Evolutionary conservation across 2,113 vertebrate genomes (phyloP), one percentile per base, ranked within the genome.

Genomic region (Planiliza haematocheilus): DNA sequence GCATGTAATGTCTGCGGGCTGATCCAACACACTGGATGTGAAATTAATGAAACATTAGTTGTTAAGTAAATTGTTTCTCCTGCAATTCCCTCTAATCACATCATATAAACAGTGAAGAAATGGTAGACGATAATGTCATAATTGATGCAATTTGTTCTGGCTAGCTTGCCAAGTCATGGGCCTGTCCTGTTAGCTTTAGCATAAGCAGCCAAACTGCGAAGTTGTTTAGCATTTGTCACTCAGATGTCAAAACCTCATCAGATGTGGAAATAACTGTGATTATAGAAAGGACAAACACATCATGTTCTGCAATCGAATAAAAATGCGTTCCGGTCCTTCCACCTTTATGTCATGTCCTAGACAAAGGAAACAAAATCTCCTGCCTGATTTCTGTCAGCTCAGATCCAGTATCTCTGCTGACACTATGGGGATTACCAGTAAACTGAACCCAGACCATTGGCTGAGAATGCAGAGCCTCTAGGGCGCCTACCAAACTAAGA

Each of bases 391-490:
- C 59, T 50, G 12, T 5, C 30, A 73, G 51, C 69, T 58, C 56
- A 53, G 62, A 70, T 79, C 60, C 8, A 17, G 38, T 74, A 61
- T 87, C 65, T 69, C 18, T 52, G 45, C 52, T 83, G 81, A 85
- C 61, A 81, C 65, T 36, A 20, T 16, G 52, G 2, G 78, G 85
- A 84, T 89, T 85, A 78, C 58, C 74, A 82, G 61, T 79, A 79
- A 92, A 80, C 71, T 53, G 82, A 89, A 55, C 74, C 76, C 56
- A 62, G 39, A 72, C 58, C 61, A 37, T 11, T 51, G 65, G 34
- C 52, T 66, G 67, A 70, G 56, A 41, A 42, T 43, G 61, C 56
- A 72, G 60, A 51, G 62, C 87, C 77, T 84, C 58, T 10, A 61
- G 73, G 73, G 41, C 70, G 70, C 55, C 79, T 79, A 70, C 76